Percentiles rank a stretch among this genome's conserved stretches.
Conservation (phyloP, 2,113 vertebrate genomes). For the Bubo scandiacus region DNA sequence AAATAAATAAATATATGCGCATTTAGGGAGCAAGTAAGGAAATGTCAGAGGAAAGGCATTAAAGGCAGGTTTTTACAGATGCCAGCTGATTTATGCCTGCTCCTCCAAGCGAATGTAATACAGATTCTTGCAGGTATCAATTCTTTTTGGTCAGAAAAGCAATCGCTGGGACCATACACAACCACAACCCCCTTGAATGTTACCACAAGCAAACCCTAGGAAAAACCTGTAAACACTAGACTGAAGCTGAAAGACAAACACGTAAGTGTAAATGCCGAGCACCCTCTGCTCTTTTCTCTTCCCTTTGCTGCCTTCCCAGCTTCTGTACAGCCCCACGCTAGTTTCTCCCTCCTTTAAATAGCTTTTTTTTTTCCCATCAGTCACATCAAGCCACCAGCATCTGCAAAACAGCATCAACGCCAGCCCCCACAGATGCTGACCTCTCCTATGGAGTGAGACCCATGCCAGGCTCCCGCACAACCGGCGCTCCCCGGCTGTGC, state of each 20-base stretch:
- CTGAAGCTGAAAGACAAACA: neutral
- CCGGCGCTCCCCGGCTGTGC: neutral
- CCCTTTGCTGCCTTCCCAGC: neutral
- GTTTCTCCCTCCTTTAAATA: neutral
- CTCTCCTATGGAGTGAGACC: fast-evolving
- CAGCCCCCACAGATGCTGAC: neutral
- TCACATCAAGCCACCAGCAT: neutral
- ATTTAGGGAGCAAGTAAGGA: slow-evolving; percentile 8
- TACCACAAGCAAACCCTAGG: neutral
- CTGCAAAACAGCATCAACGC: neutral
- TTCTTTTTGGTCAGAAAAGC: neutral
- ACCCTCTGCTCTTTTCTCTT: neutral
- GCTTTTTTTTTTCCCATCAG: neutral
- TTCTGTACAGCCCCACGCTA: neutral
- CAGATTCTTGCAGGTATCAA: neutral
- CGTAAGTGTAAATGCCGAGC: neutral
- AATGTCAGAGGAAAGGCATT: neutral
- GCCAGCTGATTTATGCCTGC: neutral
- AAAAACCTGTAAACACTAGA: neutral
- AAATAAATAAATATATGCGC: neutral
- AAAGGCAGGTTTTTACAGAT: neutral
- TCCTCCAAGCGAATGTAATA: neutral
- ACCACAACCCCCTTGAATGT: neutral
- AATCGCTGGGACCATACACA: neutral
- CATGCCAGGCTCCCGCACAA: neutral